These are phyloP conservation scores for Odontomyia ornata DNA, from an alignment of 2,888 invertebrate genomes.

Conservation along the genomic window DNA sequence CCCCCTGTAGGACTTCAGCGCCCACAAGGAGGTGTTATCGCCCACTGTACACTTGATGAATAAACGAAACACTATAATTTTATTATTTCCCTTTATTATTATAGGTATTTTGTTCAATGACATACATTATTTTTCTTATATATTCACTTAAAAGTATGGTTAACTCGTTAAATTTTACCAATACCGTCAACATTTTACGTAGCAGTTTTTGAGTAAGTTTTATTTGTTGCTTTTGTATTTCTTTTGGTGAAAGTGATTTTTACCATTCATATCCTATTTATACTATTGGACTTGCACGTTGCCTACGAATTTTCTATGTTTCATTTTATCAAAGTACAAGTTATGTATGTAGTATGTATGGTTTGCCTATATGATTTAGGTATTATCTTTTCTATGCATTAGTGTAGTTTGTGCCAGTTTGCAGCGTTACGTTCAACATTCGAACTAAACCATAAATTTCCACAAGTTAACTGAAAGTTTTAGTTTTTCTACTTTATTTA, in stretches of 20 bases:
- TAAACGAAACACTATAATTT: no score
- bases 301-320: neutral
- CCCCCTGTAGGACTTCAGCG: no score
- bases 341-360: neutral
- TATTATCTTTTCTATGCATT: slow-evolving; percentile 23
- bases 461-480: neutral
- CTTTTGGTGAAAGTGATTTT: neutral
- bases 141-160: neutral
- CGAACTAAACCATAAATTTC: slow-evolving; percentile 7
- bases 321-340: slow-evolving; percentile 5
- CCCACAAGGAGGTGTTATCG: no score
- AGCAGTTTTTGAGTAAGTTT: slow-evolving; percentile 4
- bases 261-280: neutral
- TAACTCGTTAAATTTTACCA: slow-evolving; percentile 13
- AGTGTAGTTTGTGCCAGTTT: slow-evolving; percentile 43
- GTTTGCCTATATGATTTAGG: neutral
- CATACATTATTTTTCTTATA: slow-evolving; percentile 8
- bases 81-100: neutral
- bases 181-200: neutral
- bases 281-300: neutral
- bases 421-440: slow-evolving; percentile 42
- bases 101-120: neutral
- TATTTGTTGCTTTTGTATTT: neutral
- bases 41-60: no score
- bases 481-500: slow-evolving; percentile 3